phyloP scores from a whole-genome alignment of 2,113 vertebrate genomes.

The Bufo bufo region DNA sequence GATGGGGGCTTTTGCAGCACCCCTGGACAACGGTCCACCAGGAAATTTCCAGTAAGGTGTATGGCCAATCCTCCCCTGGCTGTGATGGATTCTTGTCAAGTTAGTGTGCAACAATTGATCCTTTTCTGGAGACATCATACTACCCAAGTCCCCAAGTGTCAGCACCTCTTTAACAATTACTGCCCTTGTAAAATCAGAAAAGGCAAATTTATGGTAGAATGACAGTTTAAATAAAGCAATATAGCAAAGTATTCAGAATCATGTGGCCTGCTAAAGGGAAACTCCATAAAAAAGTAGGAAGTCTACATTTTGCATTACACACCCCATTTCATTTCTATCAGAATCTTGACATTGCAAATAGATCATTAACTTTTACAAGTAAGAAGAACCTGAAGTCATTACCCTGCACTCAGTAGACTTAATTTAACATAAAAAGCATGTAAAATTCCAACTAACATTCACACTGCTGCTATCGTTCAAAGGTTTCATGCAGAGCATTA shows the following conservation, averaged over 20 bases:
- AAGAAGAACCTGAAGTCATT: neutral
- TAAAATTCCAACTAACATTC: neutral
- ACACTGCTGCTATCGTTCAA: neutral
- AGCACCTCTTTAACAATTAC: no score
- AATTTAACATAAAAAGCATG: neutral
- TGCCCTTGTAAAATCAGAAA: no score
- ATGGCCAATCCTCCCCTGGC: no score
- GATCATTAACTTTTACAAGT: constrained; percentile 9
- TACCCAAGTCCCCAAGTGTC: no score
- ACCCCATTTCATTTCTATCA: neutral
- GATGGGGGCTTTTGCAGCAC: no score
- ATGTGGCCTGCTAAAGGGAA: neutral
- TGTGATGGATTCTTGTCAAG: no score
- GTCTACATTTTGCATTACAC: neutral
- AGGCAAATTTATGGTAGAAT: neutral
- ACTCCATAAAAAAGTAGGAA: neutral
- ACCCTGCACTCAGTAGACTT: neutral
- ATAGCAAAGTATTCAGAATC: neutral
- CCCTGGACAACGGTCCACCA: no score
- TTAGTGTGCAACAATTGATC: no score
- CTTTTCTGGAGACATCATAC: no score
- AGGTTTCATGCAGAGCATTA: neutral
- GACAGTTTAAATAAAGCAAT: neutral
- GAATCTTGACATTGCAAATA: neutral
- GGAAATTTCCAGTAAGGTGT: no score